phyloP scores from a whole-genome alignment of 2,888 invertebrate genomes.

The Mystacides longicornis region DNA sequence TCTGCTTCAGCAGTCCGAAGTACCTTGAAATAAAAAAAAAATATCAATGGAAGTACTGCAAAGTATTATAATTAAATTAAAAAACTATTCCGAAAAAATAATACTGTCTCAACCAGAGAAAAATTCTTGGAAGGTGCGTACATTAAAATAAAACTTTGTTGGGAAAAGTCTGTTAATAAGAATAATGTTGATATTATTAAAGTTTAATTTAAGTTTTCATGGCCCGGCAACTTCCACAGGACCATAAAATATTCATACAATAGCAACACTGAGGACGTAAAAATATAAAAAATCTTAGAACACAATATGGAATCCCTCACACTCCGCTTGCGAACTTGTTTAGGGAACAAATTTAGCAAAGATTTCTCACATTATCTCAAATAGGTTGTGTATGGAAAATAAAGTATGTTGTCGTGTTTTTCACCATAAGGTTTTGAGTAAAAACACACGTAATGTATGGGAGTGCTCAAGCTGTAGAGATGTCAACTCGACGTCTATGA shows the following conservation, averaged over 20 bases:
- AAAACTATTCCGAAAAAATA: too few relatives aligned
- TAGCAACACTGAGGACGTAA: neutral
- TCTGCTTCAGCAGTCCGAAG: too few relatives aligned
- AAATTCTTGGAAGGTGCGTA: too few relatives aligned
- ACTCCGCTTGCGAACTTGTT: neutral
- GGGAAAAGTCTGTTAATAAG: too few relatives aligned
- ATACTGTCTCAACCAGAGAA: too few relatives aligned
- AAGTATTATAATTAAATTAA: too few relatives aligned
- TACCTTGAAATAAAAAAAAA: too few relatives aligned
- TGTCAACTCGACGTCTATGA: too few relatives aligned
- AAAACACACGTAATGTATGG: constrained; percentile 1
- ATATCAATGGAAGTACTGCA: too few relatives aligned
- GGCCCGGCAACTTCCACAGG: neutral
- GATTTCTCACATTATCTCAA: neutral
- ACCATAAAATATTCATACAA: neutral
- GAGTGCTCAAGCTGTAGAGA: neutral
- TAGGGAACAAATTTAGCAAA: neutral
- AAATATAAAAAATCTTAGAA: neutral
- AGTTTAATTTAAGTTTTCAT: neutral
- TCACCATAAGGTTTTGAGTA: neutral
- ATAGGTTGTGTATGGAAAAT: neutral
- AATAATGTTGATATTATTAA: neutral
- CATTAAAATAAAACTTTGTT: too few relatives aligned
- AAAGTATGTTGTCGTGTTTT: constrained; percentile 1
- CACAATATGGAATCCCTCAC: too few relatives aligned